Conservation (phyloP, 2,888 invertebrate species). For the Melipona bicolor region DNA sequence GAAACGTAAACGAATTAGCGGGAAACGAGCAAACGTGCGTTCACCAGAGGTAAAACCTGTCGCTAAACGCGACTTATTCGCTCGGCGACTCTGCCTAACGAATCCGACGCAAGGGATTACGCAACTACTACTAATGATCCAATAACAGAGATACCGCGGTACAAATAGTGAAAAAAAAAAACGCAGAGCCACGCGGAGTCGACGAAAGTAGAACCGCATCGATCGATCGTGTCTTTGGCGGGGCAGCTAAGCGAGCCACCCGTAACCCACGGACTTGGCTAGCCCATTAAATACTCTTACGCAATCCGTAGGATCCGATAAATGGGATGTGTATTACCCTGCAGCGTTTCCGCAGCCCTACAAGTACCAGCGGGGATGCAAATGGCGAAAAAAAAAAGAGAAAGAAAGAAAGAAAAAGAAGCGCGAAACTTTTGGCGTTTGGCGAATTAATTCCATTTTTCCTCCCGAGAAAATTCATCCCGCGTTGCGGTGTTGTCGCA, state of each 20-base stretch:
- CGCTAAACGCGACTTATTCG: conserved; percentile 16
- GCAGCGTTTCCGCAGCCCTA: conserved; percentile 65
- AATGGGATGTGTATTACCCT: conserved; percentile 65
- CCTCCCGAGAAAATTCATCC: not conserved
- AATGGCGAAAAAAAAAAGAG: not conserved
- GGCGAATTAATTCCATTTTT: not conserved
- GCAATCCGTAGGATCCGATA: conserved; percentile 73
- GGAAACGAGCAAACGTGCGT: not conserved
- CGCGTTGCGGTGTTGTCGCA: too few relatives aligned
- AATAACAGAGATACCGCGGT: conserved; percentile 56
- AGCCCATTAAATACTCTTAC: conserved; percentile 68
- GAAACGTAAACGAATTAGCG: not conserved
- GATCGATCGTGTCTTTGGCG: conserved; percentile 46
- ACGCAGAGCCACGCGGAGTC: not conserved
- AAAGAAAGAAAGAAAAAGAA: not conserved
- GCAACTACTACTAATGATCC: conserved; percentile 63
- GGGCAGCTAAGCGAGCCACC: conserved; percentile 39
- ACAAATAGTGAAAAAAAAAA: not conserved
- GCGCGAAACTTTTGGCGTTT: not conserved
- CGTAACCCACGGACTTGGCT: conserved; percentile 47
- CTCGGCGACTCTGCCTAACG: conserved; percentile 13
- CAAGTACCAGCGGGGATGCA: conserved; percentile 58
- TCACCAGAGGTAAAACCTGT: not conserved
- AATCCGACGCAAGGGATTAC: conserved; percentile 39
- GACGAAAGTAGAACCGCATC: conserved; percentile 39